phyloP scores from a whole-genome alignment of 2,797 vertebrate genomes.

The Coregonus ussuriensis region DNA sequence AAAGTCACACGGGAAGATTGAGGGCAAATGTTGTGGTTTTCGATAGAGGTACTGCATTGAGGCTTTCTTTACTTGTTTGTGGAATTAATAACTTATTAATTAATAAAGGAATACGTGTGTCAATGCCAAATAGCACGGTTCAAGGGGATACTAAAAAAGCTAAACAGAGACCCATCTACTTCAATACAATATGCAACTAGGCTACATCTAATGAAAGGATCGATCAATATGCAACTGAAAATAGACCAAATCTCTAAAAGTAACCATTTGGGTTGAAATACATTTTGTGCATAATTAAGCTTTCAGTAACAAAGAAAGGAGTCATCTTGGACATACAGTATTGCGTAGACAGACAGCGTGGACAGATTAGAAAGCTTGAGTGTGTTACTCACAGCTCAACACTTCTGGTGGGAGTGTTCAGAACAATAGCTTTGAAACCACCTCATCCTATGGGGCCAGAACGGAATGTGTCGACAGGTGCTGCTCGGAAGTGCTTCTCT shows the following conservation, averaged over 20 bases:
- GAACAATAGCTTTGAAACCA: slow-evolving; percentile 28
- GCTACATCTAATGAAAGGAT: neutral
- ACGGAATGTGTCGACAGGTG: slow-evolving; percentile 73
- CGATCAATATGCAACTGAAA: neutral
- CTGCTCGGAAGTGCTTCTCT: slow-evolving; percentile 61
- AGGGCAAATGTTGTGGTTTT: neutral
- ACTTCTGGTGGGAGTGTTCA: too few relatives aligned
- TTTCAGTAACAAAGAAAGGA: neutral
- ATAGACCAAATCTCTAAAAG: neutral
- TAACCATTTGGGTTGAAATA: neutral
- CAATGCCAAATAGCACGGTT: neutral
- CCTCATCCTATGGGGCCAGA: slow-evolving; percentile 54
- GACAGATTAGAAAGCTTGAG: neutral
- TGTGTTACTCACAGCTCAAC: too few relatives aligned
- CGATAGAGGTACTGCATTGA: neutral
- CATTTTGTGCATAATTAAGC: neutral
- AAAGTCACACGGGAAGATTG: neutral
- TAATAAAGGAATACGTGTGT: neutral
- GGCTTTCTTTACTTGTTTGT: neutral
- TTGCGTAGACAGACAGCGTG: neutral
- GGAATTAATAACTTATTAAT: neutral
- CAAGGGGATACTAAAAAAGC: too few relatives aligned
- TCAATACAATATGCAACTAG: neutral
- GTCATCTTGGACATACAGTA: neutral
- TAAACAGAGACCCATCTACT: neutral